Base-by-base conservation (phyloP, 1,140 invertebrate species). In the Phymastichus coffea region DNA sequence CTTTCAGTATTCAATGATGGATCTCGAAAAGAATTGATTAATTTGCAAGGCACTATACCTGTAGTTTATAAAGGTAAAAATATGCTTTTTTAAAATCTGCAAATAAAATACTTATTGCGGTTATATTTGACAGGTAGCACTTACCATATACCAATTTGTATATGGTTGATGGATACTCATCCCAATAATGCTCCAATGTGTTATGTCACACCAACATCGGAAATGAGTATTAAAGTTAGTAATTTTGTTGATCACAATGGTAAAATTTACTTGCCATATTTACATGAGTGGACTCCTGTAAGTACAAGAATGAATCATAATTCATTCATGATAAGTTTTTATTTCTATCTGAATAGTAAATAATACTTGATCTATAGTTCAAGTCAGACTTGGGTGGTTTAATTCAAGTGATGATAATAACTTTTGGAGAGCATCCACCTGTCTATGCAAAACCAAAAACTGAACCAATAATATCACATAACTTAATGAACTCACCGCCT, bases 131-230 rank as follows among this genome's bases (percentile, higher is more conserved):
- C 68, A 91, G 92, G 89, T 57, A 86, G 82, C 49, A 84, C 79
- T 15, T 99, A 99, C 79, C 95, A 99, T 80, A 99, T 99, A 80
- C 98, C 98, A 33, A 87, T 99, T 23, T 91, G 90, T 75, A 90
- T 99, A 68, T 99, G 94, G 93, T 72, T 99, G 25, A 88, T 97
- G 86, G 94, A 99, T 71, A 97, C 94, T 23, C 94, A 99, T 85
- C 98, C 98, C 1, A 87, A 93, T 72, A 92, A 97, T 81, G 92
- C 95, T 17, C 98, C 98, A n/a, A 91, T 98, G 76, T 97, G 95
- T 73, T 99, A 92, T 79, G 97, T 99, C 0, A 93, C 88, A 78
- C 98, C 98, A 35, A 99, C 97, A 4, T 58, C 86, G 51, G 92
- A 93, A 61, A 99, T 99, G 97, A 86, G 88, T 52, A 96, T 99